phyloP scores from a whole-genome alignment of 1,140 invertebrate species.

The Camponotus pennsylvanicus region DNA sequence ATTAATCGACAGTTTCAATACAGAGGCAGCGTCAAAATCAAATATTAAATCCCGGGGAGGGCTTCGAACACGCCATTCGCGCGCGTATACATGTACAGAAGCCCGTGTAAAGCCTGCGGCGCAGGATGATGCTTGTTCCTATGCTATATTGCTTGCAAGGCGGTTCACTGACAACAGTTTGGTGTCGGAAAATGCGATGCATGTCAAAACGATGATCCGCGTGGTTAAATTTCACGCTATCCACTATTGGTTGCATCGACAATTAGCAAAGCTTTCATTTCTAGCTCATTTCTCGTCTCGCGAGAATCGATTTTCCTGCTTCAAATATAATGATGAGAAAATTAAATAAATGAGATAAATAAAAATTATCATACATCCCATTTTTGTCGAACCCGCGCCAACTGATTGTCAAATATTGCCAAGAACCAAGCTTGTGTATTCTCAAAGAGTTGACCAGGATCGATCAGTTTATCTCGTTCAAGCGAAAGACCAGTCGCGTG shows the following conservation, averaged over 20 bases:
- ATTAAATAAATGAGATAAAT: not conserved
- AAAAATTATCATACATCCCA: constrained; percentile 4
- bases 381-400: not conserved
- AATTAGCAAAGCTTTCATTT: not conserved
- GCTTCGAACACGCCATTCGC: not conserved
- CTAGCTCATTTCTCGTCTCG: not conserved
- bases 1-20: constrained; percentile 66
- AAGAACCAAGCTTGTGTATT: constrained; percentile 30
- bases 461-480: constrained; percentile 32
- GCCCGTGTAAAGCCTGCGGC: not conserved
- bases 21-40: constrained; percentile 46
- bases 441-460: not conserved
- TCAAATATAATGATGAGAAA: no score
- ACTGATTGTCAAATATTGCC: constrained; percentile 25
- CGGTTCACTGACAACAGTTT: constrained; percentile 19
- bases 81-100: no score
- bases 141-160: constrained; percentile 45
- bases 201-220: not conserved
- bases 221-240: not conserved
- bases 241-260: no score
- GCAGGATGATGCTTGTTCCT: not conserved
- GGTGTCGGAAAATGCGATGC: constrained; percentile 11
- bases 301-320: not conserved
- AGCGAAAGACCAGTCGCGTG: constrained; percentile 16
- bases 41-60: constrained; percentile 31